These are phyloP conservation scores for Mamestra configurata DNA, from an alignment of 1,140 invertebrate species.

Conservation along the genomic window DNA sequence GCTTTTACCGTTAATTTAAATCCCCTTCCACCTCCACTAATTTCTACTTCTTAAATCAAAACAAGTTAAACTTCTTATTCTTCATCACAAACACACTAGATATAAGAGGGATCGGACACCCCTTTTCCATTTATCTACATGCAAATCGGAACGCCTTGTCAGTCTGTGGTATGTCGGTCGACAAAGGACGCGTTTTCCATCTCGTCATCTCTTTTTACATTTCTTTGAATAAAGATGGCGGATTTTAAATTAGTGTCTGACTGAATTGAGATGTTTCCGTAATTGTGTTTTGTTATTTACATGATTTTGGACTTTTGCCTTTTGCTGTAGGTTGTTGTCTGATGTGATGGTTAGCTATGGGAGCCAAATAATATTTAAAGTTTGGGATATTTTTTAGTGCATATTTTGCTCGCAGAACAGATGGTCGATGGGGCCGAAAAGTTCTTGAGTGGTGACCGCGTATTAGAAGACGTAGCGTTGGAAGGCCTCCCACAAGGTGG, in stretches of 20 bases:
- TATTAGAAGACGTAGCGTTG: too few species aligned
- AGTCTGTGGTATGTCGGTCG: conserved; percentile 64
- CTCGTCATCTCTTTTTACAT: conserved; percentile 58
- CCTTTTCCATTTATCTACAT: conserved; percentile 76
- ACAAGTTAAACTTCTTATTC: background rate
- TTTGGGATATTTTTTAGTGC: too few species aligned
- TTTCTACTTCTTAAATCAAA: background rate
- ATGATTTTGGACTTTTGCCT: too few species aligned
- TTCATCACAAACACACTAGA: background rate
- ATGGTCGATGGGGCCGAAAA: too few species aligned
- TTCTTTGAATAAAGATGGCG: conserved; percentile 66
- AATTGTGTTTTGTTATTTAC: conserved; percentile 40
- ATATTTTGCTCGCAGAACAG: too few species aligned
- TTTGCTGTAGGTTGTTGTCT: too few species aligned
- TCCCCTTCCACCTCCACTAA: too few species aligned
- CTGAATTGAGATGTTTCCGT: conserved; percentile 13
- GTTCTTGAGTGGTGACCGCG: too few species aligned
- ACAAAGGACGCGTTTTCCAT: conserved; percentile 65
- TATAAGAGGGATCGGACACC: conserved; percentile 62
- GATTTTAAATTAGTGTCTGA: conserved; percentile 10
- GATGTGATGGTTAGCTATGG: too few species aligned
- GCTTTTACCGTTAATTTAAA: too few species aligned
- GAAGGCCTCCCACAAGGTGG: too few species aligned
- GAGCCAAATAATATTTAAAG: too few species aligned
- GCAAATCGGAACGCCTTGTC: conserved; percentile 74